phyloP scores from a whole-genome alignment of 2,113 vertebrate species.

The Atlantisia rogersi region DNA sequence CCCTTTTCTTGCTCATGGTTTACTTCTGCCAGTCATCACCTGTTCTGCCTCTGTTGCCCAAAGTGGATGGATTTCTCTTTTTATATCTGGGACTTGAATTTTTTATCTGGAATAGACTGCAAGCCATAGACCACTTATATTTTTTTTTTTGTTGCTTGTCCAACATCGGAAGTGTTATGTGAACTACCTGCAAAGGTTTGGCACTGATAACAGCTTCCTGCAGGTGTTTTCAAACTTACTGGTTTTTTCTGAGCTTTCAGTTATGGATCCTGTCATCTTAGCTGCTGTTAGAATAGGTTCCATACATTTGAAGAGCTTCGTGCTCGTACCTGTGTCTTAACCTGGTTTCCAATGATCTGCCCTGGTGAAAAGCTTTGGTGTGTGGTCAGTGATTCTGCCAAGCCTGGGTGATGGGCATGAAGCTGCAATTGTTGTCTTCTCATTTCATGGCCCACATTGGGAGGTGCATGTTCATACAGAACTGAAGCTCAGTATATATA shows the following conservation, averaged over 20 bases:
- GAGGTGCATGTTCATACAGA: neutral
- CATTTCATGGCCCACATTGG: accelerated
- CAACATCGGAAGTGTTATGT: neutral
- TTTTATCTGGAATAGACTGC: neutral
- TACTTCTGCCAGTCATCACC: neutral
- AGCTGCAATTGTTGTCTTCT: neutral
- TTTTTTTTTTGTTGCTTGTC: neutral
- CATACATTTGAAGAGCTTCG: neutral
- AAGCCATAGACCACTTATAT: neutral
- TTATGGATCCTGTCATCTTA: neutral
- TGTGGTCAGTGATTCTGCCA: neutral
- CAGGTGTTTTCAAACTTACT: neutral
- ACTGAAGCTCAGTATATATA: neutral
- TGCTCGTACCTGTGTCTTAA: accelerated
- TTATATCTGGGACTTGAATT: neutral
- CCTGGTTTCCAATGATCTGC: neutral
- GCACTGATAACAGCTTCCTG: neutral
- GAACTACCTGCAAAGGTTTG: neutral
- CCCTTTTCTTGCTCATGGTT: neutral
- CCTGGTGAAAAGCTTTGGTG: neutral
- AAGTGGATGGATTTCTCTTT: neutral
- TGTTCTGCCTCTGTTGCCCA: neutral
- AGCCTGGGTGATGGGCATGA: accelerated
- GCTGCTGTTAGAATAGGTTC: neutral
- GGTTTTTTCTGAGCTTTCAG: neutral